A percentile compares a stretch with the other conserved stretches of the same genome.
Conservation (phyloP, 2,888 invertebrate genomes). For the Mayetiola destructor region DNA sequence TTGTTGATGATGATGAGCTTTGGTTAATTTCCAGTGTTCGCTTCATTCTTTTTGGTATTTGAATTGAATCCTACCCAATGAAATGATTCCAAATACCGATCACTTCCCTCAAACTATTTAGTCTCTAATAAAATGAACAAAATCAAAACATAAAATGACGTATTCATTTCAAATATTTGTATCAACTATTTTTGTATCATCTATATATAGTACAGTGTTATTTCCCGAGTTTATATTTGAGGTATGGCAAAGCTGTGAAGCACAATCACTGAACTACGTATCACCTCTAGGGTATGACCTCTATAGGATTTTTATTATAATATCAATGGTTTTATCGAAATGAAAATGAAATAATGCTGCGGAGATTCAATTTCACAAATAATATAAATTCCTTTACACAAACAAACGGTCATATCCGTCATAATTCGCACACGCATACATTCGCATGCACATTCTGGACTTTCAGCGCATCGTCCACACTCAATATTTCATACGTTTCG, state of each 20-base stretch:
- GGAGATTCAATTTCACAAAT: neutral
- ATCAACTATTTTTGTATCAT: neutral
- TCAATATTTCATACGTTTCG: slow-evolving; percentile 5
- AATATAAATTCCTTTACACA: neutral
- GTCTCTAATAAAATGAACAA: neutral
- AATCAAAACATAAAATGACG: neutral
- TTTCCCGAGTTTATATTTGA: no score
- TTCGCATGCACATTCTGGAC: neutral
- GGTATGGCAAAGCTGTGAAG: slow-evolving; percentile 5
- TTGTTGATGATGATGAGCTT: neutral
- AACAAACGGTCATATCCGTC: neutral
- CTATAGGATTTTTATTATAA: neutral
- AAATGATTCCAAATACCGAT: neutral
- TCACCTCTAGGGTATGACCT: neutral
- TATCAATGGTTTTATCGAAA: slow-evolving; percentile 4
- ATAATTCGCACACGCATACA: slow-evolving; percentile 1
- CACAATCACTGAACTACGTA: slow-evolving; percentile 2
- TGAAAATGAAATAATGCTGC: slow-evolving; percentile 9
- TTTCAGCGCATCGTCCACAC: slow-evolving; percentile 1
- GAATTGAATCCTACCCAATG: slow-evolving; percentile 2
- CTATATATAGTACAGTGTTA: neutral
- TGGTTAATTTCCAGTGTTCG: neutral
- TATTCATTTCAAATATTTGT: neutral
- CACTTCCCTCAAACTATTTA: slow-evolving; percentile 1
- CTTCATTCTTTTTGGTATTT: neutral